Evolutionary conservation across 2,113 vertebrate genomes (phyloP).

Genomic region (Sturnus vulgaris): DNA sequence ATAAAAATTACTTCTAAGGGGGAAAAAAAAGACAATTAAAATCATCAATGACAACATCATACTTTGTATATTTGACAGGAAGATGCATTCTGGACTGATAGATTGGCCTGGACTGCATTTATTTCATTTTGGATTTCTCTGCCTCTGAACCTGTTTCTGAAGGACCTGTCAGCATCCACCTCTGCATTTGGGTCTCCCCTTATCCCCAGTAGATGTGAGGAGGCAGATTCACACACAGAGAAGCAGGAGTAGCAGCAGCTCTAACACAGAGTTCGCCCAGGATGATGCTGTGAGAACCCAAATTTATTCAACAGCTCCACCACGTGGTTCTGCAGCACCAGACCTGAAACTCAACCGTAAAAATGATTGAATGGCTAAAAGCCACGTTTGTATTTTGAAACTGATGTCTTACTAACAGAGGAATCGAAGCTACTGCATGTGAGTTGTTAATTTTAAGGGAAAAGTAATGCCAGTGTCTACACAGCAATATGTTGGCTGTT

Average conservation of each 20-base stretch:
- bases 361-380: not conserved
- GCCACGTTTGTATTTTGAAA: not conserved
- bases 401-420: not conserved
- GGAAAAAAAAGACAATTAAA: not conserved
- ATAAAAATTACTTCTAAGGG: not conserved
- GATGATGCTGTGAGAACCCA: not conserved
- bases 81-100: not conserved
- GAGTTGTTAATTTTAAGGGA: not conserved
- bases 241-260: not conserved
- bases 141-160: not conserved
- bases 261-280: not conserved
- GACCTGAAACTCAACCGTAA: not conserved
- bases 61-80: not conserved
- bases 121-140: not conserved
- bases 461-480: not conserved
- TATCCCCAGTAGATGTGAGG: not conserved
- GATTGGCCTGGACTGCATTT: not conserved
- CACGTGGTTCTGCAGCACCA: slow-evolving; percentile 54
- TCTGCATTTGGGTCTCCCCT: not conserved
- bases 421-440: not conserved
- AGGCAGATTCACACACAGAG: not conserved
- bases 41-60: not conserved
- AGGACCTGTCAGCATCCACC: not conserved
- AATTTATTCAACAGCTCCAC: slow-evolving; percentile 77
- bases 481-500: not conserved